Conservation (phyloP, 2,113 vertebrate species). For the Pachyramphus minor region DNA sequence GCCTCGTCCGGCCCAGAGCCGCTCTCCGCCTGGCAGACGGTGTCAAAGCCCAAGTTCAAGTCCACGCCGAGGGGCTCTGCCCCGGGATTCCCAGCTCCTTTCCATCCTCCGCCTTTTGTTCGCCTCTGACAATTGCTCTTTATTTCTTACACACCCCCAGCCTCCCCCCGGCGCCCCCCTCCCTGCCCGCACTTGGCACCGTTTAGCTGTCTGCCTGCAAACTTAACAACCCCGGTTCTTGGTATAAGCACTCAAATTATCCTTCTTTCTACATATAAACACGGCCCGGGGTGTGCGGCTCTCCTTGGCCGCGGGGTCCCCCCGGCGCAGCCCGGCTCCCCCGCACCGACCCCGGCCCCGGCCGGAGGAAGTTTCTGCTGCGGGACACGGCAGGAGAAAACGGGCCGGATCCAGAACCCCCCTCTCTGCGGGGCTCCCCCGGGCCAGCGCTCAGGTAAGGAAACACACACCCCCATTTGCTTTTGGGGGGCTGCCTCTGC, state of each 20-base stretch:
- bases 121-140: constrained; percentile 72
- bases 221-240: constrained; percentile 61
- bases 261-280: constrained; percentile 63
- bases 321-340: neutral
- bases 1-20: neutral
- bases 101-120: constrained; percentile 76
- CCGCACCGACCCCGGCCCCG: neutral
- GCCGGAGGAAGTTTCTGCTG: constrained; percentile 1
- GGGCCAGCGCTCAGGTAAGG: constrained; percentile 47
- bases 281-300: constrained; percentile 16
- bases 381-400: neutral
- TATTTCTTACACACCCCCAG: constrained; percentile 58
- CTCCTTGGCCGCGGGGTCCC: neutral
- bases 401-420: neutral
- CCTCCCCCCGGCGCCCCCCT: neutral
- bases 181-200: constrained; percentile 66
- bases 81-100: constrained; percentile 63
- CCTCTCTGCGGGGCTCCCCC: neutral
- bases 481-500: neutral
- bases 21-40: constrained; percentile 64
- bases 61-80: constrained; percentile 75
- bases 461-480: neutral
- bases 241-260: constrained; percentile 67
- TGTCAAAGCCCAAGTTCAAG: constrained; percentile 76
- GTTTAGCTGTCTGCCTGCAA: constrained; percentile 71